phyloP scores from a whole-genome alignment of 2,888 invertebrate species.

The Chorisops tibialis region DNA sequence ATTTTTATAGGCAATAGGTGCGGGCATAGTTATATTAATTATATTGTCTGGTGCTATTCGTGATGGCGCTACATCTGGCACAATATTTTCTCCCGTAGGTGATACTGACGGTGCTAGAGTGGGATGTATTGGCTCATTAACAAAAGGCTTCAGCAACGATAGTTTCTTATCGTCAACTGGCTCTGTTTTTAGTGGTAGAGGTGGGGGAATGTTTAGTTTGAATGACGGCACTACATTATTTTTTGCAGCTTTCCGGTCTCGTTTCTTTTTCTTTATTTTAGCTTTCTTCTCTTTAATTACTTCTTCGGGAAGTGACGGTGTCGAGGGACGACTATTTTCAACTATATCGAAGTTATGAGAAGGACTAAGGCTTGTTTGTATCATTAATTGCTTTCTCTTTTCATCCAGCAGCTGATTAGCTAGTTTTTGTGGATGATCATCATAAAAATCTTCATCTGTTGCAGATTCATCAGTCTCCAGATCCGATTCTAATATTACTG shows the following conservation, averaged over 20 bases:
- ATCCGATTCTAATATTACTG: slow-evolving; percentile 74
- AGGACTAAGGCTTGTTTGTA: slow-evolving; percentile 61
- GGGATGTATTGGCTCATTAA: neutral
- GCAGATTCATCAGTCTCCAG: slow-evolving; percentile 81
- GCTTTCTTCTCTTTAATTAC: slow-evolving; percentile 52
- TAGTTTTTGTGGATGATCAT: slow-evolving; percentile 72
- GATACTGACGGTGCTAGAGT: neutral
- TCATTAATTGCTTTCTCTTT: slow-evolving; percentile 67
- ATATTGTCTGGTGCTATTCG: neutral
- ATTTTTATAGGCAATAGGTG: slow-evolving; percentile 32
- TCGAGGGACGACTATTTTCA: slow-evolving; percentile 63
- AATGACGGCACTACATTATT: slow-evolving; percentile 47
- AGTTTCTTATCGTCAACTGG: slow-evolving; percentile 36
- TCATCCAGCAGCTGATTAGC: slow-evolving; percentile 71
- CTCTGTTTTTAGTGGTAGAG: slow-evolving; percentile 37
- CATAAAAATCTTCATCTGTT: slow-evolving; percentile 86
- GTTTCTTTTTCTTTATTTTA: slow-evolving; percentile 67
- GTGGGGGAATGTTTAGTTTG: slow-evolving; percentile 62
- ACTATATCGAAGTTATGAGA: slow-evolving; percentile 60
- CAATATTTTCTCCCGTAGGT: neutral
- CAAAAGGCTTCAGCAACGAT: slow-evolving; percentile 33
- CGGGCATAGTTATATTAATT: slow-evolving; percentile 38
- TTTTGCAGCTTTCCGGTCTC: slow-evolving; percentile 57
- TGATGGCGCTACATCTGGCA: neutral
- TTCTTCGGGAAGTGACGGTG: slow-evolving; percentile 58